phyloP scores from a whole-genome alignment of 2,797 vertebrate genomes.

The Pogonophryne albipinna region DNA sequence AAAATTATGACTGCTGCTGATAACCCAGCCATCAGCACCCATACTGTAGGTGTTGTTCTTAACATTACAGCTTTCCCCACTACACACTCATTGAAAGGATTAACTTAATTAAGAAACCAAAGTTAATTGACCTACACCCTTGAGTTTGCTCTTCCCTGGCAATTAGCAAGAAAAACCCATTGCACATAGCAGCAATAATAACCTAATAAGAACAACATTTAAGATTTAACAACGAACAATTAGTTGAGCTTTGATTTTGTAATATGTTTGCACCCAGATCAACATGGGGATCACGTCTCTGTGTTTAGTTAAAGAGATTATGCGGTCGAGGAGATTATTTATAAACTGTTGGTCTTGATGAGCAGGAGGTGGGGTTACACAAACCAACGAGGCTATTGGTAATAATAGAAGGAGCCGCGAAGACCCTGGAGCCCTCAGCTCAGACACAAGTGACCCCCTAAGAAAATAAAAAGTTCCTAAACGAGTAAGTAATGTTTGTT shows the following conservation, averaged over 20 bases:
- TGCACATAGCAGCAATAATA: no score
- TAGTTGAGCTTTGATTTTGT: background rate
- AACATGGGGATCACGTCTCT: slow-evolving; percentile 8
- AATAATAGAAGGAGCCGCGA: slow-evolving; percentile 53
- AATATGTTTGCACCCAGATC: background rate
- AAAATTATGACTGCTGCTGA: slow-evolving; percentile 63
- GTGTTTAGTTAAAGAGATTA: slow-evolving; percentile 50
- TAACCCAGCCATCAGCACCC: slow-evolving; percentile 15
- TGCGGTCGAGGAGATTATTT: slow-evolving; percentile 60
- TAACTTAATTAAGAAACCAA: no score
- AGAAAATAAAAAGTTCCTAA: background rate
- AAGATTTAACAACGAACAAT: background rate
- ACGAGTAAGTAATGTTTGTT: background rate
- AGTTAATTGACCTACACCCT: background rate
- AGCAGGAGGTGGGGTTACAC: slow-evolving; percentile 53
- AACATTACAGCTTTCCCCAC: background rate
- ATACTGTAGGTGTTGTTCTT: slow-evolving; percentile 21
- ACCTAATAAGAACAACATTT: background rate
- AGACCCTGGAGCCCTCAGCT: slow-evolving; percentile 15
- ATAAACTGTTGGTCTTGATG: slow-evolving; percentile 59
- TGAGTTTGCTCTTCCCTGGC: background rate
- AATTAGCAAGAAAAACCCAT: background rate
- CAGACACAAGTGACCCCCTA: background rate
- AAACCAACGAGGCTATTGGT: slow-evolving; percentile 62
- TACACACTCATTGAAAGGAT: background rate